Conservation (phyloP, 2,888 invertebrate genomes). For the Synergus gifuensis region DNA sequence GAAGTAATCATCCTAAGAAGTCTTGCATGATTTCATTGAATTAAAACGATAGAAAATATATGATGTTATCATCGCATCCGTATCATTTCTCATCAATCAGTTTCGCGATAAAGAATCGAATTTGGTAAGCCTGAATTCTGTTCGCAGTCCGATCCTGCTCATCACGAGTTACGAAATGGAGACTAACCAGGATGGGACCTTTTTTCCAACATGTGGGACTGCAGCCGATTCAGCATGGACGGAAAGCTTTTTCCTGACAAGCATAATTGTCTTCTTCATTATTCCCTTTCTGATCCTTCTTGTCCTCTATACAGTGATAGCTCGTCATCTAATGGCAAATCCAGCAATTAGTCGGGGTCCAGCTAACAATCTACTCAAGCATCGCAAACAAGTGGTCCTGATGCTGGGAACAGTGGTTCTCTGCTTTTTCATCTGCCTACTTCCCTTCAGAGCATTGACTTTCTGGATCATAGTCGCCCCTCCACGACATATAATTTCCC, state of each 20-base stretch:
- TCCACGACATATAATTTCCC: constrained; percentile 81
- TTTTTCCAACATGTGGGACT: constrained; percentile 88
- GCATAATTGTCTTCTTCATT: constrained; percentile 91
- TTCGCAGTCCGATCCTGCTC: constrained; percentile 89
- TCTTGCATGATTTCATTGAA: neutral
- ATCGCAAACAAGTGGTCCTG: constrained; percentile 89
- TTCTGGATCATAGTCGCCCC: constrained; percentile 92
- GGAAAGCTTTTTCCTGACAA: constrained; percentile 88
- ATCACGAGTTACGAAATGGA: constrained; percentile 88
- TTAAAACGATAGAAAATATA: neutral
- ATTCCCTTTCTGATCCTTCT: constrained; percentile 90
- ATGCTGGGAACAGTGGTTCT: constrained; percentile 94
- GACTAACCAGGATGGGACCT: constrained; percentile 85
- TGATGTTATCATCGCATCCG: neutral
- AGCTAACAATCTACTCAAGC: constrained; percentile 83
- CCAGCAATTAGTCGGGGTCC: constrained; percentile 84
- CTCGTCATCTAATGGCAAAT: constrained; percentile 90
- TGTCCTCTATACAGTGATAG: constrained; percentile 90
- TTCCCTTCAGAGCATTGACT: constrained; percentile 93
- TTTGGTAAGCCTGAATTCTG: constrained; percentile 60
- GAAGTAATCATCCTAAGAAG: neutral
- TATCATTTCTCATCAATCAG: neutral
- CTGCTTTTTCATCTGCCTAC: constrained; percentile 93
- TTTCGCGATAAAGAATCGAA: neutral
- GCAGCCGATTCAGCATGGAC: constrained; percentile 87